Conservation (phyloP, 1,140 invertebrate genomes). For the Anastrepha ludens region DNA sequence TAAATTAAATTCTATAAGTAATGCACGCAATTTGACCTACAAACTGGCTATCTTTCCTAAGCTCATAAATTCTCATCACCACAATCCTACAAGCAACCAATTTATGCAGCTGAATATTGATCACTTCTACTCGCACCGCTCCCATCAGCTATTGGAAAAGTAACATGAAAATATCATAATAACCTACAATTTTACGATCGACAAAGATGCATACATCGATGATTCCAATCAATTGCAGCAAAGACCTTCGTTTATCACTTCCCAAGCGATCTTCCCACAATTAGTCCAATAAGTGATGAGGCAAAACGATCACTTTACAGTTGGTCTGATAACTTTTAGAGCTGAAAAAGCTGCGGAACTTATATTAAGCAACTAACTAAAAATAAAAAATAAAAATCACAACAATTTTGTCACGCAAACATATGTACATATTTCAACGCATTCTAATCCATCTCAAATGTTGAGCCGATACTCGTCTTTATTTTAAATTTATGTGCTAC, state of each 20-base stretch:
- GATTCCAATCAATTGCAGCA: not conserved
- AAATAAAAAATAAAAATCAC: not conserved
- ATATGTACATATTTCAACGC: not conserved
- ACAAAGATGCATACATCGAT: not conserved
- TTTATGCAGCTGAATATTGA: no score
- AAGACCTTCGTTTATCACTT: not conserved
- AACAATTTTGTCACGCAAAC: not conserved
- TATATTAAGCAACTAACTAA: not conserved
- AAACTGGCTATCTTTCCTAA: no score
- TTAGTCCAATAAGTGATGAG: not conserved
- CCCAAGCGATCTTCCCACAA: constrained; percentile 26
- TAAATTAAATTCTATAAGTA: no score
- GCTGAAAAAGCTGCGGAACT: not conserved
- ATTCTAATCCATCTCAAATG: constrained; percentile 15
- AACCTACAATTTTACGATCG: not conserved
- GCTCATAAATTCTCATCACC: no score
- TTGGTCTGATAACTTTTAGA: not conserved
- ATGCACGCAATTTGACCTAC: no score
- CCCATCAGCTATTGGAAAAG: not conserved
- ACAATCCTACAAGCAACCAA: no score
- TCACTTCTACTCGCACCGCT: no score
- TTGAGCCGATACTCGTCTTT: not conserved
- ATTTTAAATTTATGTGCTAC: constrained; percentile 13
- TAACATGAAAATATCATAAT: not conserved
- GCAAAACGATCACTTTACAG: constrained; percentile 17